Evolutionary conservation across 2,888 invertebrate genomes (phyloP), one percentile per base, ranked within the genome.

Genomic region (Chymomyza amoena): DNA sequence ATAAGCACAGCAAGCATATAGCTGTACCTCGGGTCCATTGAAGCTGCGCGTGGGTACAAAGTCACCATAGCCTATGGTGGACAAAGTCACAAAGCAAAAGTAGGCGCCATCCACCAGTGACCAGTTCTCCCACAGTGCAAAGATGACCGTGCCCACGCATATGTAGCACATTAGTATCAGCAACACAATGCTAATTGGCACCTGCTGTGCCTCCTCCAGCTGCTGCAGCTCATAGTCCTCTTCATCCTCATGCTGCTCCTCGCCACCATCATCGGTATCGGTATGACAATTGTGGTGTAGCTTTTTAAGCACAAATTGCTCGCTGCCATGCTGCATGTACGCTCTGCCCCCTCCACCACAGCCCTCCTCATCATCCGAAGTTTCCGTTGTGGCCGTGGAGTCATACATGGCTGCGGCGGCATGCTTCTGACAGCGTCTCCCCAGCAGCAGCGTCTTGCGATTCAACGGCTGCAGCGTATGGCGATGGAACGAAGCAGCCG

Each of bases 51-150:
- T 85, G 0, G 96, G 96, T 68, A 95, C 93, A 79, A 95, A 94
- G 89, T 96, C 96, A 5, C 96, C 96, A 77, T 96, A 95, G 51
- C 96, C 96, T 72, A 97, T 96, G 4, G 97, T 97, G 0, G 96
- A 95, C 77, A 97, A 92, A 3, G 96, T 96, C 77, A 96, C 95
- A 91, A 97, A 97, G 90, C 96, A 96, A 91, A 96, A 96, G 92
- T 96, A 97, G 4, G 95, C 95, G 7, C 96, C 96, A 89, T 97
- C 96, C 59, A 96, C 93, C 89, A 96, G 95, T 71, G 94, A 94
- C 96, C 96, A 96, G 83, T 95, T 95, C 89, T 95, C 96, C 94
- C 96, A 95, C n/a, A 95, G 93, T 18, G 96, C 95, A 92, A 96
- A 96, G 71, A 95, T 93, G 36, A 94, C 94, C 0, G 96, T 96